Base-by-base conservation (phyloP, 1,140 invertebrate species). In the Drosophila santomea region DNA sequence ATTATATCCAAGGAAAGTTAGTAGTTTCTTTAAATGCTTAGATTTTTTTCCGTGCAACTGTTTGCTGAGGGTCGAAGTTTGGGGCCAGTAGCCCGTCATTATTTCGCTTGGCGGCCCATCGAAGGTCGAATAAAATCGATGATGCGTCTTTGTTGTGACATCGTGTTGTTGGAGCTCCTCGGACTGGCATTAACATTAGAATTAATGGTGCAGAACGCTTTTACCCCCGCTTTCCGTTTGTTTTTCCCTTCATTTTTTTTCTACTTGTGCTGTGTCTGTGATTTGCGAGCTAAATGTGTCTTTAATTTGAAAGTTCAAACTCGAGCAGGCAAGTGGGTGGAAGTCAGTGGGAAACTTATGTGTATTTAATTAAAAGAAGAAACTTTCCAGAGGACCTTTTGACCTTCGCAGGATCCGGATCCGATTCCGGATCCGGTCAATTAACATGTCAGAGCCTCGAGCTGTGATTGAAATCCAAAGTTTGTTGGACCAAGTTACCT, bases 51-150 rank as follows among this genome's bases (percentile, higher is more conserved):
- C 1, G 8, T 66, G 17, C 17, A 35, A 17, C 14, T 52, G n/a
- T 35, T 52, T 61, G 47, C 20, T 11, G 48, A 25, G 36, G 35
- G 56, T 44, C 41, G 15, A 50, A 69, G 73, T 64, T 57, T 56
- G 60, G 60, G 32, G 11, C 39, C 45, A 75, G 59, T 39, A 62
- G 39, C 41, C 75, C 55, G 74, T 74, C 80, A 83, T 83, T 82
- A 82, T 82, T 78, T 82, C 80, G 80, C 80, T 86, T 83, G 84
- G 68, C 83, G 83, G 63, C 79, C 75, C 84, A 71, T 83, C 83
- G 83, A 86, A 86, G 83, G 83, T 88, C 79, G 81, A 76, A 79
- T 83, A 83, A 86, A 86, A 86, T 86, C 83, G 83, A 86, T 88
- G 78, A 43, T 74, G 63, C 74, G 67, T 72, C 75, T 79, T 74